Evolutionary conservation across 2,113 vertebrate genomes (phyloP), one percentile per base, ranked within the genome.

Genomic region (Embiotoca jacksoni): DNA sequence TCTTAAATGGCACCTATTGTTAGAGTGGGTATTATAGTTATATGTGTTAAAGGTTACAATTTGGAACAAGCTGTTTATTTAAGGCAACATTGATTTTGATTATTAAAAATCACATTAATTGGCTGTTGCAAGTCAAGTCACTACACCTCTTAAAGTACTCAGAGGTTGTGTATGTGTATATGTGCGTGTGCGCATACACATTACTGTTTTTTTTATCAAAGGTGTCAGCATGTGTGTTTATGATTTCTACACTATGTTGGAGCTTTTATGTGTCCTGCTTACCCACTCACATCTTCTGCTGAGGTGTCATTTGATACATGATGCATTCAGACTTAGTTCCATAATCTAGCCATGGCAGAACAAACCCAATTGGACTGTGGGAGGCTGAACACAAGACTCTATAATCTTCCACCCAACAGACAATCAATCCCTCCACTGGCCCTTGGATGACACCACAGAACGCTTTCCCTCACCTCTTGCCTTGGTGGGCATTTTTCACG

Each of bases 301-400:
- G 67, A 69, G 83, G 78, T 88, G 75, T 83, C 84, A 84, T 91
- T 88, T 83, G 79, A 83, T 89, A 91, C 76, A 85, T 71, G 82
- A 75, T 82, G 76, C 81, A 86, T 62, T 83, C 63, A 77, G 82
- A 77, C 86, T 92, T 84, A 75, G 56, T 35, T 64, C 75, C 13
- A 81, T 91, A 92, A 92, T 93, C 89, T 80, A 82, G 78, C 77
- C 67, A 36, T 74, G 73, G 88, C 88, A 89, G 86, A 86, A 64
- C 78, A 90, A 89, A 88, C 86, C 73, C 74, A 79, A 55, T 59
- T 81, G 81, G 80, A 86, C 79, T 84, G 72, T 80, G 60, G 85
- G 79, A 86, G 72, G 83, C 59, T 72, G 69, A 89, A 89, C 74
- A 81, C 77, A 84, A 65, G 69, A 71, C 83, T 81, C 75, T 69